Evolutionary conservation across 2,888 invertebrate species (phyloP), one percentile per base, ranked within the genome.

Genomic region (Meteorus colon): DNA sequence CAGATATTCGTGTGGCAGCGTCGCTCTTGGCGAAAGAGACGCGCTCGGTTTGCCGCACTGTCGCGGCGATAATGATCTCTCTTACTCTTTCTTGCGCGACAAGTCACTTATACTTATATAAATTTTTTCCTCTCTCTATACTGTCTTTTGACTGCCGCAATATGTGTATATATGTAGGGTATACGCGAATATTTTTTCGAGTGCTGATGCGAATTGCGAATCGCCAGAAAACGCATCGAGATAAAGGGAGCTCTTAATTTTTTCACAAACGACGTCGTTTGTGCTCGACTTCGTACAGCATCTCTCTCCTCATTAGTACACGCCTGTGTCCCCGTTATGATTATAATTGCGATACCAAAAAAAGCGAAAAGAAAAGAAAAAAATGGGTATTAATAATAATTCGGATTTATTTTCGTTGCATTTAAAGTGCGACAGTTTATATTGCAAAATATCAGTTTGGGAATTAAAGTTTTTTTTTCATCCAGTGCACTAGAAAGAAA

Each of bases 191-290:
- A 19, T 19, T 19, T 55, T 2, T 3, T 55, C 19, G 19, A 19
- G 24, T 19, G 55, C 1, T 55, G 55, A 55, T 55, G 19, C 19
- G 41, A 24, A n/a, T 55, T 55, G 19, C 55, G 75, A 74, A 68
- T 76, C 8, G 41, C 12, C 77, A 31, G 41, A 27, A 69, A 81
- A 75, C 75, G 73, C 65, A 77, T 73, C 70, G 77, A 80, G 79
- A 81, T 81, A 80, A 80, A 80, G 79, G 77, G 78, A 80, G 67
- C 80, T 80, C 81, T 81, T 78, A 81, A 80, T 81, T 79, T 79
- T 67, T 75, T 62, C 67, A 72, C 62, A 65, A 76, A 65, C 55
- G 68, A 72, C 75, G 51, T 67, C 59, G 70, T 45, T 63, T 68
- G 34, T 69, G 34, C 55, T n/a, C 19, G 19, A 55, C 19, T 62